phyloP scores from a whole-genome alignment of 1,140 invertebrate genomes.

The Aradophagus sp. region DNA sequence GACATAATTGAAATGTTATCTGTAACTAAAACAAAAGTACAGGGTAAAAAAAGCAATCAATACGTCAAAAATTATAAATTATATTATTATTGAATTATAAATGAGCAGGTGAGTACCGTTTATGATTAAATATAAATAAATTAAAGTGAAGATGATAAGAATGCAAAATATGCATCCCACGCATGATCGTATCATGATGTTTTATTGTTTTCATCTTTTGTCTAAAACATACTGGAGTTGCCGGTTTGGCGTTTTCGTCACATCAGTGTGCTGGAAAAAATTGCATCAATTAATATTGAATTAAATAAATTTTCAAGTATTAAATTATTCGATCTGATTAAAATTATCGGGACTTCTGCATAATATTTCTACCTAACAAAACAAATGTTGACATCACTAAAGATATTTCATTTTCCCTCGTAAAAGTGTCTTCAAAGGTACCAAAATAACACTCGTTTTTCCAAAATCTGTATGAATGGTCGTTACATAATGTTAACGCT shows the following conservation, averaged over 20 bases:
- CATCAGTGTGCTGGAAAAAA: no score
- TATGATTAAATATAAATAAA: conserved; percentile 66
- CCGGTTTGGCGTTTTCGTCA: background rate
- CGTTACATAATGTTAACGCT: no score
- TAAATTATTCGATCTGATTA: no score
- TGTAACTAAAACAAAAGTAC: conserved; percentile 20
- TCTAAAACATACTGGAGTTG: conserved; percentile 4
- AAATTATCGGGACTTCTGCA: no score
- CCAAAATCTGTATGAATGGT: no score
- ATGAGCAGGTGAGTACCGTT: conserved; percentile 62
- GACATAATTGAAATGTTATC: conserved; percentile 19
- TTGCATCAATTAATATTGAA: no score
- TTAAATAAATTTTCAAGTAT: no score
- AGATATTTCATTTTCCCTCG: no score
- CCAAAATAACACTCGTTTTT: no score
- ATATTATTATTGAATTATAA: background rate
- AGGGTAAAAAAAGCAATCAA: conserved; percentile 2
- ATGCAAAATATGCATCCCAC: conserved; percentile 65
- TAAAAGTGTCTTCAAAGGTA: no score
- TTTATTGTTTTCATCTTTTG: conserved; percentile 60
- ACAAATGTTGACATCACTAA: no score
- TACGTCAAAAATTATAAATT: conserved; percentile 1
- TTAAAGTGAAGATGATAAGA: conserved; percentile 60
- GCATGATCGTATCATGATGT: conserved; percentile 69
- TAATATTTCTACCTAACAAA: no score